These are phyloP conservation scores for Scelioninae gen. 2 DNA, from an alignment of 2,888 invertebrate genomes.

Conservation along the genomic window DNA sequence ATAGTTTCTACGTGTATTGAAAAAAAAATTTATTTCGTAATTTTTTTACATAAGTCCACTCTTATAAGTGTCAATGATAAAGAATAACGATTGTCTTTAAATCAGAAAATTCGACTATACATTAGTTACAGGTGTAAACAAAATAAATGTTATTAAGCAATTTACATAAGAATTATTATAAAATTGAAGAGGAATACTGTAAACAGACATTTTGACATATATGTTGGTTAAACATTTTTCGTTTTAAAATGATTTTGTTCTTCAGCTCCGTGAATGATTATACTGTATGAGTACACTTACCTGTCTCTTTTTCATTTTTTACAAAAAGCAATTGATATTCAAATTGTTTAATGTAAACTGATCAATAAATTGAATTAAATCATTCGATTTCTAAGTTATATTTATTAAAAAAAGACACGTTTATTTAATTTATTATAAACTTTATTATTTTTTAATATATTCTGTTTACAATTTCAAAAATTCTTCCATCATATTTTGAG, in stretches of 20 bases:
- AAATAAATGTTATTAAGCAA: conserved; percentile 69
- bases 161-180: conserved; percentile 66
- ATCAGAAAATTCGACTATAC: conserved; percentile 62
- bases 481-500: conserved; percentile 1
- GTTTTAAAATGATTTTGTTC: too few species aligned
- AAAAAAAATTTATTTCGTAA: conserved; percentile 50
- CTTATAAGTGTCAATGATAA: conserved; percentile 63
- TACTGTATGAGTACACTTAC: conserved; percentile 47
- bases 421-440: conserved; percentile 1
- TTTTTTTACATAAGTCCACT: conserved; percentile 64
- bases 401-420: too few species aligned
- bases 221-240: too few species aligned
- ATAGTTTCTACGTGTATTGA: conserved; percentile 47
- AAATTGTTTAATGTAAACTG: conserved; percentile 19
- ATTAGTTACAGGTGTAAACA: conserved; percentile 66
- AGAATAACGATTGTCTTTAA: conserved; percentile 64
- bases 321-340: not conserved
- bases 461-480: conserved; percentile 14
- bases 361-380: not conserved
- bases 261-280: too few species aligned
- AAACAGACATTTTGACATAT: too few species aligned
- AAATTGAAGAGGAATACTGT: too few species aligned
- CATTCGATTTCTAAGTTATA: too few species aligned
- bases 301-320: conserved; percentile 49
- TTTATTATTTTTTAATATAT: not conserved